Conservation (phyloP, 2,797 vertebrate genomes). For the Crossoptilon crossoptilon region DNA sequence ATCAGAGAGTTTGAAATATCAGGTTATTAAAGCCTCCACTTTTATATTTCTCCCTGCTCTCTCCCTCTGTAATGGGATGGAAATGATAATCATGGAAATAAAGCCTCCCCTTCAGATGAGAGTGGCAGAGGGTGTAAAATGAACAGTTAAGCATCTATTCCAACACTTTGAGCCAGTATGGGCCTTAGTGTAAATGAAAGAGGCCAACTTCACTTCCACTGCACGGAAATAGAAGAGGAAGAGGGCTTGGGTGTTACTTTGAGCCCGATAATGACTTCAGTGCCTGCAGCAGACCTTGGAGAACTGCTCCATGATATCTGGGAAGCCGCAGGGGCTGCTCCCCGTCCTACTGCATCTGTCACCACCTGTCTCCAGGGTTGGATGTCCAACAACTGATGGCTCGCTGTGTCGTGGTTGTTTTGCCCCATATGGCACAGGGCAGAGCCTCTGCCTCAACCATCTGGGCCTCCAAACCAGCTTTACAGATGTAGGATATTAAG, state of each 20-base stretch:
- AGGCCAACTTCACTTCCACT: background rate
- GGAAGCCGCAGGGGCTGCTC: background rate
- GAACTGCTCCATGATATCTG: background rate
- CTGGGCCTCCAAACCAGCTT: background rate
- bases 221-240: background rate
- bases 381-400: background rate
- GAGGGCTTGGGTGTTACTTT: background rate
- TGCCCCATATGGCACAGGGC: background rate
- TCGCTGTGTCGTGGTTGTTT: background rate
- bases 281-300: background rate
- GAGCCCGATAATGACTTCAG: background rate
- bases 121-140: slow-evolving; percentile 25
- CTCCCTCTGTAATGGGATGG: slow-evolving; percentile 25
- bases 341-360: background rate
- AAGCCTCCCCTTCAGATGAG: slow-evolving; percentile 35
- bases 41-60: background rate
- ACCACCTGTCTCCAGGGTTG: background rate
- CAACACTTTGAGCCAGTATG: slow-evolving; percentile 22
- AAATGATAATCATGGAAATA: slow-evolving; percentile 56
- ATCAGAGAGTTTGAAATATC: slow-evolving; percentile 50
- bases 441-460: background rate
- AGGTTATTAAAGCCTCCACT: slow-evolving; percentile 50
- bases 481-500: background rate
- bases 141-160: slow-evolving; percentile 52
- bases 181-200: slow-evolving; percentile 33